Percentiles rank a stretch among this genome's conserved stretches.
phyloP scores from a whole-genome alignment of 2,113 vertebrate species.

The Micromys minutus region DNA sequence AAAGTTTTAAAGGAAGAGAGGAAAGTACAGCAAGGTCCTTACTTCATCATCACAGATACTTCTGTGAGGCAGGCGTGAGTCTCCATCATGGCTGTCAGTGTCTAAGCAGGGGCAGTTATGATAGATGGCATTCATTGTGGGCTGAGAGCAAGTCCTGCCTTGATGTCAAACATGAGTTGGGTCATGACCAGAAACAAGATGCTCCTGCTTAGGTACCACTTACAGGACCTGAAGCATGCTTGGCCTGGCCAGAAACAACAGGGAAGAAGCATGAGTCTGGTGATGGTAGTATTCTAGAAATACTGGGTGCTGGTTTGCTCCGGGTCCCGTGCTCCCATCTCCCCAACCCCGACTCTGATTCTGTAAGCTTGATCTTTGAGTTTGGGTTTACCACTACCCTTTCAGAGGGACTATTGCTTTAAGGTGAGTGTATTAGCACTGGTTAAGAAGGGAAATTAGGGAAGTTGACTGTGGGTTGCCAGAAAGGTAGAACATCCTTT shows the following conservation, averaged over 20 bases:
- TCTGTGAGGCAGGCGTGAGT: not conserved
- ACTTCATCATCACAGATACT: not conserved
- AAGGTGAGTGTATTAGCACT: not conserved
- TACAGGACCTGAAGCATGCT: not conserved
- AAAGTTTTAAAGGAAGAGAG: not conserved
- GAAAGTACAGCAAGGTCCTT: not conserved
- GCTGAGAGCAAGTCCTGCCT: not conserved
- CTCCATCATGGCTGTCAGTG: not conserved
- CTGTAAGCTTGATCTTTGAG: not conserved
- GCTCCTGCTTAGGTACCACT: not conserved
- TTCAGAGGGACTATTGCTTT: not conserved
- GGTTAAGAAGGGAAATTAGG: not conserved
- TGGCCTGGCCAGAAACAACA: rapidly evolving
- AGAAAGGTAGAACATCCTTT: conserved; percentile 28
- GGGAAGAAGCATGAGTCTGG: not conserved
- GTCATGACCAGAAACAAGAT: not conserved
- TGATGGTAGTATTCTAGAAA: not conserved
- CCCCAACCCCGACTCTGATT: not conserved
- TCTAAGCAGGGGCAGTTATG: not conserved
- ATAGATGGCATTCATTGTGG: rapidly evolving
- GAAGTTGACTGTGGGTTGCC: not conserved
- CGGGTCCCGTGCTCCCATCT: not conserved
- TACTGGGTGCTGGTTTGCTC: not conserved
- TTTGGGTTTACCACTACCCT: not conserved
- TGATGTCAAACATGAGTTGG: not conserved